A percentile compares a stretch with the other conserved stretches of the same genome.
Conservation (phyloP, 2,888 invertebrate genomes). For the Bugula neritina region DNA sequence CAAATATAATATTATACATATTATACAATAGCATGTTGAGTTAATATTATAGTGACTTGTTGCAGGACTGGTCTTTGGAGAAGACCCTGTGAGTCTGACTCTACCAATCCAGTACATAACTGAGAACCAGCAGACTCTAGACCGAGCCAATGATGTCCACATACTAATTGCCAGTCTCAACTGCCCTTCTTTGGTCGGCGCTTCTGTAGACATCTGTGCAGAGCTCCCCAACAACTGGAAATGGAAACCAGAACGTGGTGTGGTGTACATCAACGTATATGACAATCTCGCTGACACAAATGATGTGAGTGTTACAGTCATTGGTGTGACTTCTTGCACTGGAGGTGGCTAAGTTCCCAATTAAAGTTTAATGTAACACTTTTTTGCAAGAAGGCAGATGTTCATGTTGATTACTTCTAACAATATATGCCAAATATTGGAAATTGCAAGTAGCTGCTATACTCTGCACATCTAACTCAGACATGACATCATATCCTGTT, state of each 20-base stretch:
- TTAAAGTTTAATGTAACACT: no score
- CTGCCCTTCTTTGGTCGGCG: background rate
- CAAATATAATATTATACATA: no score
- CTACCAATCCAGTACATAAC: background rate
- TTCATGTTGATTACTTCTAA: no score
- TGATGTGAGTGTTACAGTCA: background rate
- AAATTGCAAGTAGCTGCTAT: no score
- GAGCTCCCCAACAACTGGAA: conserved; percentile 9
- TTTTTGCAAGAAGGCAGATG: no score
- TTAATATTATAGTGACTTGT: no score
- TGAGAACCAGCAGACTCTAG: background rate
- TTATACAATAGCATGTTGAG: no score
- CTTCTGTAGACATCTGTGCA: background rate
- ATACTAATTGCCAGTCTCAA: background rate
- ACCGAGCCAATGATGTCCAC: background rate
- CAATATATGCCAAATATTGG: no score
- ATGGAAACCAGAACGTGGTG: background rate
- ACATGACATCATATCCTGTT: no score
- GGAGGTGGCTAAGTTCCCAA: no score
- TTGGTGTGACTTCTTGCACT: background rate
- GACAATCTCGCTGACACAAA: conserved; percentile 29
- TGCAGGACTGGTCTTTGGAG: background rate
- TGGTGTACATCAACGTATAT: conserved; percentile 31
- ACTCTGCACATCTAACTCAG: no score
- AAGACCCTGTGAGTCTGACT: background rate